Evolutionary conservation across 1,140 invertebrate species (phyloP).

Genomic region (Bombus waltoni): DNA sequence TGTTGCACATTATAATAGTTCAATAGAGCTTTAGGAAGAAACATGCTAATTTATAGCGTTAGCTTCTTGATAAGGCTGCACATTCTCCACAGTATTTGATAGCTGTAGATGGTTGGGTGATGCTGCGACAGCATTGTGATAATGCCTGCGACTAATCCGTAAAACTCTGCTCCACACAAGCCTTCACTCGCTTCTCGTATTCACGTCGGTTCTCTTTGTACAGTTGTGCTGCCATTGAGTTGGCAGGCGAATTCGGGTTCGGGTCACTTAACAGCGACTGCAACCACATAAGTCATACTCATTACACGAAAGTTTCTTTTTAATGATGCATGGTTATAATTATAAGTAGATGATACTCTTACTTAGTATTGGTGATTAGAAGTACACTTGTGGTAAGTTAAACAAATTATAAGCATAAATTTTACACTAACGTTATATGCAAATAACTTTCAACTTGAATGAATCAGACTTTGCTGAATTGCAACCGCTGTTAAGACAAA

Average conservation of each 20-base stretch:
- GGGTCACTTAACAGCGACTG: constrained; percentile 97
- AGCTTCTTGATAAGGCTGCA: constrained; percentile 80
- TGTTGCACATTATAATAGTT: constrained; percentile 75
- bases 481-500: constrained; percentile 82
- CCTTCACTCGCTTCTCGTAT: constrained; percentile 98
- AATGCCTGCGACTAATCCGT: constrained; percentile 89
- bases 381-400: constrained; percentile 40
- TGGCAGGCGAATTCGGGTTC: constrained; percentile 98
- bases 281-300: constrained; percentile 83
- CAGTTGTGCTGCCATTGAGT: constrained; percentile 97
- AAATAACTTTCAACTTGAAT: constrained; percentile 47
- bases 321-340: constrained; percentile 48
- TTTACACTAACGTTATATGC: constrained; percentile 41
- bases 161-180: constrained; percentile 98
- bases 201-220: constrained; percentile 97
- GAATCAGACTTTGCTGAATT: constrained; percentile 80
- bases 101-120: constrained; percentile 74
- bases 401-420: constrained; percentile 30
- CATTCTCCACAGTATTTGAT: constrained; percentile 74
- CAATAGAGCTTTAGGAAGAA: constrained; percentile 77
- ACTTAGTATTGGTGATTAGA: constrained; percentile 40
- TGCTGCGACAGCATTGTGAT: constrained; percentile 71
- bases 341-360: constrained; percentile 36
- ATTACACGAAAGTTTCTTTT: constrained; percentile 60
- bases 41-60: constrained; percentile 78